Evolutionary conservation across 2,113 vertebrate genomes (phyloP).

Genomic region (Pelecanus crispus): DNA sequence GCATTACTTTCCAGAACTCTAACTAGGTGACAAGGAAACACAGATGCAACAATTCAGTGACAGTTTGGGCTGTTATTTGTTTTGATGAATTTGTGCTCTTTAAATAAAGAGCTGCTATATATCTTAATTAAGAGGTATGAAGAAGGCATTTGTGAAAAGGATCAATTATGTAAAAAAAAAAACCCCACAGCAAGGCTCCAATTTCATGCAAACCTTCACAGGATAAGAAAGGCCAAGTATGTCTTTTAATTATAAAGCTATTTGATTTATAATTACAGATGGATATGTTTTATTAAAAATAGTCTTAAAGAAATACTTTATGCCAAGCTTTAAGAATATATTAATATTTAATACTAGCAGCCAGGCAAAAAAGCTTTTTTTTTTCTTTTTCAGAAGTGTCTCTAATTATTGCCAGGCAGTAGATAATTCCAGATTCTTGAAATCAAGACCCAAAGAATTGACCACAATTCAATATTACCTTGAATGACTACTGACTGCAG

Average conservation of each 20-base stretch:
- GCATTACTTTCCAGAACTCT: not conserved
- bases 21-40: not conserved
- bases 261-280: constrained; percentile 6
- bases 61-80: not conserved
- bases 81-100: constrained; percentile 4
- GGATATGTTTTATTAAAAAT: not conserved
- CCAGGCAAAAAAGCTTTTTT: not conserved
- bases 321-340: not conserved
- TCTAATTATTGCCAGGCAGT: not conserved
- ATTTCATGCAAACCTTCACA: not conserved
- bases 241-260: constrained; percentile 20
- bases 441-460: not conserved
- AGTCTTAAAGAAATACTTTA: not conserved
- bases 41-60: not conserved
- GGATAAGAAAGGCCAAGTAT: not conserved
- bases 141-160: constrained; percentile 22
- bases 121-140: constrained; percentile 44
- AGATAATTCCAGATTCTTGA: not conserved
- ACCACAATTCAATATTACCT: not conserved
- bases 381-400: not conserved
- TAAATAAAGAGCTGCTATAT: not conserved
- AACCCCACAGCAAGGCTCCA: not conserved
- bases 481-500: not conserved
- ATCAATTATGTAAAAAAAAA: constrained; percentile 3
- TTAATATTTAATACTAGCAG: not conserved